These are phyloP conservation scores for Eupeodes luniger DNA, from an alignment of 2,888 invertebrate species.

Conservation along the genomic window DNA sequence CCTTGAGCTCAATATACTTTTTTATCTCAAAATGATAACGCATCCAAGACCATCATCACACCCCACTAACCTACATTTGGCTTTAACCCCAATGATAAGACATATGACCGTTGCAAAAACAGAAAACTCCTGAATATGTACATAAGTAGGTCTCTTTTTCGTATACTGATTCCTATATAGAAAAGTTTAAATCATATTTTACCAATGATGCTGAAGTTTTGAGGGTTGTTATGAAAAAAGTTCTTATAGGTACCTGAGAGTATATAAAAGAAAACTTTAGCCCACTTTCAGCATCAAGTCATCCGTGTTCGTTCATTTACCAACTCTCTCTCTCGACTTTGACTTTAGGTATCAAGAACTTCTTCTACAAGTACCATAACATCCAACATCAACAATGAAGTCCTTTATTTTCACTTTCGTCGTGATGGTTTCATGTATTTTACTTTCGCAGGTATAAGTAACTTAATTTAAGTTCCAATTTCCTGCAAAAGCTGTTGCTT, in stretches of 20 bases:
- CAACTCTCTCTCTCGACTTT: not conserved
- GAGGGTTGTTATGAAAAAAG: conserved; percentile 14
- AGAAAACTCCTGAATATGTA: not conserved
- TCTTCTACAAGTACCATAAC: not conserved
- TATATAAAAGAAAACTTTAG: conserved; percentile 61
- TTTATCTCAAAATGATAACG: conserved; percentile 30
- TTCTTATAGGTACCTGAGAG: not conserved
- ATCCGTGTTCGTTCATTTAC: conserved; percentile 6
- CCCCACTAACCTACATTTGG: conserved; percentile 55
- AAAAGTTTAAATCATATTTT: not conserved
- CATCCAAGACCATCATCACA: not conserved
- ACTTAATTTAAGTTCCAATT: conserved; percentile 73
- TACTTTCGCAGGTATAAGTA: conserved; percentile 68
- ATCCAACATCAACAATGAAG: conserved; percentile 51
- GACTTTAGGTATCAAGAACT: not conserved
- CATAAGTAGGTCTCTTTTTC: not conserved
- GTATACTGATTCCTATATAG: not conserved
- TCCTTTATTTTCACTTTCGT: conserved; percentile 64
- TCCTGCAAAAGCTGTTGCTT: conserved; percentile 57
- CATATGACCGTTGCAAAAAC: not conserved
- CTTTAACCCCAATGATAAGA: conserved; percentile 41
- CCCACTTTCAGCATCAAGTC: conserved; percentile 55
- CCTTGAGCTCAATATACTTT: conserved; percentile 10
- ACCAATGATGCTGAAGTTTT: conserved; percentile 14
- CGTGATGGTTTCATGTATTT: conserved; percentile 63